Percentiles rank a stretch among this genome's conserved stretches.
phyloP scores from a whole-genome alignment of 2,797 vertebrate genomes.

The Amblyraja radiata region DNA sequence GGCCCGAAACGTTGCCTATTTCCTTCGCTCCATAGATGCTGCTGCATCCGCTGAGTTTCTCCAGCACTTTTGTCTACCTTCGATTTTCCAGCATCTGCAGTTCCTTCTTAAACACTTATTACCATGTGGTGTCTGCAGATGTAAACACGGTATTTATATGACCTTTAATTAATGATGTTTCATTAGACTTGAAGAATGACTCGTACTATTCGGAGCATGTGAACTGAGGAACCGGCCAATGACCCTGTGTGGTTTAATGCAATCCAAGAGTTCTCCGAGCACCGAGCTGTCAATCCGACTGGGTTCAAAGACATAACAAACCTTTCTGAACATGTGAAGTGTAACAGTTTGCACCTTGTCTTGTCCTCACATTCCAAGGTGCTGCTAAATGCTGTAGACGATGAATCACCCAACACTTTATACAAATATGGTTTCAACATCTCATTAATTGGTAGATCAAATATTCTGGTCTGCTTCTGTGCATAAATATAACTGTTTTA shows the following conservation, averaged over 20 bases:
- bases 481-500: not conserved
- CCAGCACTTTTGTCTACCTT: too few relatives aligned
- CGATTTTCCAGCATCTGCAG: too few relatives aligned
- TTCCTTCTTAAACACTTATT: too few relatives aligned
- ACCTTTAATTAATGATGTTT: not conserved
- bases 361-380: not conserved
- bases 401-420: not conserved
- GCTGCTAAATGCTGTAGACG: not conserved
- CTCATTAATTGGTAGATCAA: not conserved
- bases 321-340: not conserved
- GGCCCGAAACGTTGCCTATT: too few relatives aligned
- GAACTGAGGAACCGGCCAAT: not conserved
- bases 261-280: not conserved
- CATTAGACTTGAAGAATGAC: not conserved
- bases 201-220: not conserved
- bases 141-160: not conserved
- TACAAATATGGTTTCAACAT: not conserved
- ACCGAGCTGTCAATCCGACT: not conserved
- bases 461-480: not conserved
- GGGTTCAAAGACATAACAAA: not conserved
- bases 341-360: not conserved
- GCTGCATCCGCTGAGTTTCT: too few relatives aligned
- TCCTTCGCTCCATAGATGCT: too few relatives aligned
- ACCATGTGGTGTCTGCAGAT: not conserved
- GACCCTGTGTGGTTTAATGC: not conserved